Conservation (phyloP, 1,140 invertebrate species). For the Ips nitidus region DNA sequence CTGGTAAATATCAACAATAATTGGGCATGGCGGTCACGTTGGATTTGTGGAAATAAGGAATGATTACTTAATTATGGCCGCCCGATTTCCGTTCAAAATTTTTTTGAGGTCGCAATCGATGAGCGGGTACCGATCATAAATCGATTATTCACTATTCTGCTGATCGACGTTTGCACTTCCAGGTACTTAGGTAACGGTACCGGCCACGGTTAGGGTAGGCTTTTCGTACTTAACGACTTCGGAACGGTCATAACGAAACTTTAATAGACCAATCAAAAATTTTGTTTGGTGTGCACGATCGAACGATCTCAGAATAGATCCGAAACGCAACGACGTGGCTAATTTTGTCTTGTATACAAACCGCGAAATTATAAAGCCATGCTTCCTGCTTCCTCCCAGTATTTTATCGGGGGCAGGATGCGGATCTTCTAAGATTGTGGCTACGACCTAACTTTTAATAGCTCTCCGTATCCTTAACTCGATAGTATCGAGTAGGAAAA, state of each 20-base stretch:
- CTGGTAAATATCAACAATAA: slow-evolving; percentile 27
- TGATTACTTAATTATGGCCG: slow-evolving; percentile 28
- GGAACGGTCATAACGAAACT: too few species aligned
- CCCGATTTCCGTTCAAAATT: slow-evolving; percentile 22
- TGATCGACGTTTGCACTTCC: too few species aligned
- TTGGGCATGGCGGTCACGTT: slow-evolving; percentile 20
- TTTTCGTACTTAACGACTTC: too few species aligned
- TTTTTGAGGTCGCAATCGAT: slow-evolving; percentile 21
- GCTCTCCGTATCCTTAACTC: slow-evolving; percentile 12
- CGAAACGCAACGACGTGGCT: slow-evolving; percentile 8
- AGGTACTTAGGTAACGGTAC: too few species aligned
- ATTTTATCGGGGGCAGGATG: slow-evolving; percentile 24
- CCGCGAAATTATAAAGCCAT: slow-evolving; percentile 24
- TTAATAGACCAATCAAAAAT: too few species aligned
- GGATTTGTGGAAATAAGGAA: slow-evolving; percentile 29
- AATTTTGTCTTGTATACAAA: slow-evolving; percentile 14
- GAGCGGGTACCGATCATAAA: neutral
- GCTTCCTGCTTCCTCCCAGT: slow-evolving; percentile 22
- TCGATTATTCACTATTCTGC: neutral
- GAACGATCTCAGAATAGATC: slow-evolving; percentile 3
- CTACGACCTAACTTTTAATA: slow-evolving; percentile 14
- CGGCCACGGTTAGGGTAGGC: too few species aligned
- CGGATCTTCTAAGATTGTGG: slow-evolving; percentile 17
- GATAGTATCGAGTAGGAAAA: slow-evolving; percentile 4
- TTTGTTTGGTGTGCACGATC: neutral